These are phyloP conservation scores for Poecilia gillii DNA, from an alignment of 2,797 vertebrate species.

Conservation along the genomic window DNA sequence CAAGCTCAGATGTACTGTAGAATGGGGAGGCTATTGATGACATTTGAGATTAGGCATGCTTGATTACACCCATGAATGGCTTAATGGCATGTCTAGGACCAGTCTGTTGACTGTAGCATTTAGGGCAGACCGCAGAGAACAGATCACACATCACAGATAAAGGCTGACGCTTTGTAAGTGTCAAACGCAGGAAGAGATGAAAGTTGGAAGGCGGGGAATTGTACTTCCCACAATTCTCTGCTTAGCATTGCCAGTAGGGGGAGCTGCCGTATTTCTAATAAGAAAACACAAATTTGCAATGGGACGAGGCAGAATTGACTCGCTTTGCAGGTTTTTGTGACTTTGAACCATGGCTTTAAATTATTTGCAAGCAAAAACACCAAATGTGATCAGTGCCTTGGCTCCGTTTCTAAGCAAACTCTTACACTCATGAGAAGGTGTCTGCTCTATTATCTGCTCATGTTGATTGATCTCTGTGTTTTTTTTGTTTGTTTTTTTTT, in stretches of 20 bases:
- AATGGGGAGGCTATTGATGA: slow-evolving; percentile 68
- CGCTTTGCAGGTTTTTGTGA: slow-evolving; percentile 30
- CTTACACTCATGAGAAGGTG: slow-evolving; percentile 4
- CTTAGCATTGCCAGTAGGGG: slow-evolving; percentile 70
- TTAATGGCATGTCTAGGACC: slow-evolving; percentile 55
- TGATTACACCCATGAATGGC: slow-evolving; percentile 63
- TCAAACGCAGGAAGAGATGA: slow-evolving; percentile 41
- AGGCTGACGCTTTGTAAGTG: slow-evolving; percentile 49
- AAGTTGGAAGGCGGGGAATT: slow-evolving; percentile 24
- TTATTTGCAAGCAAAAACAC: slow-evolving; percentile 38
- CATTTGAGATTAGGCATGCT: slow-evolving; percentile 70
- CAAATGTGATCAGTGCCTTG: slow-evolving; percentile 14
- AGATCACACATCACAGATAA: slow-evolving; percentile 50
- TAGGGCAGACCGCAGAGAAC: slow-evolving; percentile 40
- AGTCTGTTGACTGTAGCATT: slow-evolving; percentile 45
- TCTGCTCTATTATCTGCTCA: slow-evolving; percentile 8
- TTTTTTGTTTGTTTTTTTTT: background rate
- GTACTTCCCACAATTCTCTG: slow-evolving; percentile 28
- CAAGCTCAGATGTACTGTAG: slow-evolving; percentile 43
- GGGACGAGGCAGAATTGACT: slow-evolving; percentile 16
- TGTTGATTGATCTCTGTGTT: slow-evolving; percentile 25
- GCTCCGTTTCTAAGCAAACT: slow-evolving; percentile 18
- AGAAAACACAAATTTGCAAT: background rate
- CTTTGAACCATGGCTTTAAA: slow-evolving; percentile 29
- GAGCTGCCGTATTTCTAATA: slow-evolving; percentile 78